phyloP scores from a whole-genome alignment of 2,113 vertebrate genomes.

The Marmota monax region DNA sequence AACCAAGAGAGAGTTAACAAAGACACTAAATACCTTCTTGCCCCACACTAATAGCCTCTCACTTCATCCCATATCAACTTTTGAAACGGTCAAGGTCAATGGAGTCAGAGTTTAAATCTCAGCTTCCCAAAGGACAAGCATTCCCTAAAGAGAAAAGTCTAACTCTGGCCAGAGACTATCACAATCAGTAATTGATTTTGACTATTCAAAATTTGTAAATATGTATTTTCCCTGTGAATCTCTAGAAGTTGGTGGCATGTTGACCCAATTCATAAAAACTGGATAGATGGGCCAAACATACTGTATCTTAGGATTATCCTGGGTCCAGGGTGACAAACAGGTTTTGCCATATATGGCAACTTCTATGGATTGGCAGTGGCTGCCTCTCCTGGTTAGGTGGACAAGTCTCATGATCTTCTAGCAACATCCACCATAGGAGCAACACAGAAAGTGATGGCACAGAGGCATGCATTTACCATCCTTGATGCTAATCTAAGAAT shows the following conservation, averaged over 20 bases:
- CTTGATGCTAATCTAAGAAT: neutral
- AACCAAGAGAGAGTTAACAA: neutral
- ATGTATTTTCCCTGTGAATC: neutral
- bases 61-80: constrained; percentile 18
- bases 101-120: constrained; percentile 16
- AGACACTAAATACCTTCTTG: neutral
- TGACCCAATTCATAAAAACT: neutral
- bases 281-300: neutral
- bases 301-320: neutral
- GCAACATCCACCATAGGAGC: neutral
- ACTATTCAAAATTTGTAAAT: constrained; percentile 21
- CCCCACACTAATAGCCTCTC: neutral
- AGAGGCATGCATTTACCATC: neutral
- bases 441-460: neutral
- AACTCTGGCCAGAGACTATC: neutral
- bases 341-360: constrained; percentile 13
- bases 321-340: neutral
- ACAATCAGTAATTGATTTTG: neutral
- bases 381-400: neutral
- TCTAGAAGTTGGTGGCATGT: neutral
- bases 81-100: neutral
- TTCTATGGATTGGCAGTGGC: neutral
- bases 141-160: neutral
- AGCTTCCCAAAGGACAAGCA: neutral
- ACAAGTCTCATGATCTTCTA: neutral